Evolutionary conservation across 2,797 vertebrate species (phyloP).

Genomic region (Spatula clypeata): DNA sequence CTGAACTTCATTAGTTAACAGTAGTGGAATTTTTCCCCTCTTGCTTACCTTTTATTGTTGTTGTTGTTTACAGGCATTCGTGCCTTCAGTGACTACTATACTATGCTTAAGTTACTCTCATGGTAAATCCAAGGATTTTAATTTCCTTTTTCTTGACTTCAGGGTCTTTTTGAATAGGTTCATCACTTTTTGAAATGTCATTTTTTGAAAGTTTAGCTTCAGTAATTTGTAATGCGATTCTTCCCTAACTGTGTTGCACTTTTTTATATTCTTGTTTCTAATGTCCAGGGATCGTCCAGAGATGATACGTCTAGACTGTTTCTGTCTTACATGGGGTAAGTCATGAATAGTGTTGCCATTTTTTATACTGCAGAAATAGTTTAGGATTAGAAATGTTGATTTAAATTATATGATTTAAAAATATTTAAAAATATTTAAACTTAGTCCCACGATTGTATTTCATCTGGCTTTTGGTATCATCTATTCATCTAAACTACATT

Average conservation of each 20-base stretch:
- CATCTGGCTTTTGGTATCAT: neutral
- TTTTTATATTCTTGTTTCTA: neutral
- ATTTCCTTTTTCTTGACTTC: conserved; percentile 3
- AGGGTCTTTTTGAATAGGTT: neutral
- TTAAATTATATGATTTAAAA: neutral
- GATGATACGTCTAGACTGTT: neutral
- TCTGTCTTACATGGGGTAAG: neutral
- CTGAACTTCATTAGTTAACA: conserved; percentile 12
- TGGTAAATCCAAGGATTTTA: neutral
- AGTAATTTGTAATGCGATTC: neutral
- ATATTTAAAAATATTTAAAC: conserved; percentile 8
- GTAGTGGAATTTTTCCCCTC: neutral
- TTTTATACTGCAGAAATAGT: neutral
- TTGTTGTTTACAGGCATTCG: neutral
- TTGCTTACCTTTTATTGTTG: neutral
- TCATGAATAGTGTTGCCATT: neutral
- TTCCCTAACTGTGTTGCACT: neutral
- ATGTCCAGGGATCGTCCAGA: neutral
- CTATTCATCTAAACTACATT: neutral
- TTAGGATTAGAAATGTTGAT: neutral
- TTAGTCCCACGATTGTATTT: neutral
- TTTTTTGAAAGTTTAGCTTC: conserved; percentile 18
- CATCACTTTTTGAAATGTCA: neutral
- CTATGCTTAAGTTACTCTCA: neutral
- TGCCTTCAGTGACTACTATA: neutral